Base-by-base conservation (phyloP, 2,888 invertebrate species). In the Drosophila peninsularis region DNA sequence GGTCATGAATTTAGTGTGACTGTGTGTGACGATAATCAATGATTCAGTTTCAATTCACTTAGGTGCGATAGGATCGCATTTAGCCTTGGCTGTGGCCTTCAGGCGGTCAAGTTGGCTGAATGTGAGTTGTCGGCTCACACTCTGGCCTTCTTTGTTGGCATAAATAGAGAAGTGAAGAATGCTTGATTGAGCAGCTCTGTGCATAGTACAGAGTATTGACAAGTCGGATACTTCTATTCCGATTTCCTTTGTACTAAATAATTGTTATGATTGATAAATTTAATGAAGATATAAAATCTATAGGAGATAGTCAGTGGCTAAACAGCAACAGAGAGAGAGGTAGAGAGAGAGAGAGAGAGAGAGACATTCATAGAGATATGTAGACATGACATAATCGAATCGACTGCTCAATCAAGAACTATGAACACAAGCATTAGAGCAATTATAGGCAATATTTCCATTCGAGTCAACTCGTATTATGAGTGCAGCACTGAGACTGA, bases 311-410 rank as follows among this genome's bases (percentile, higher is more conserved):
- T n/a, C n/a, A n/a, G n/a, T n/a, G n/a, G n/a, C n/a, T n/a, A n/a
- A n/a, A n/a, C n/a, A n/a, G n/a, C n/a, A n/a, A n/a, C n/a, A n/a
- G n/a, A n/a, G n/a, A n/a, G n/a, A n/a, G 1, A 41, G 11, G 0
- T 2, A 19, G 5, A 21, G 13, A 21, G 19, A 42, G 3, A 21
- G 7, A 7, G 44, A 44, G 24, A 24, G 21, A 0, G 21, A 24
- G 37, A 4, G 17, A 39, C 10, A 37, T 0, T 2, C 42, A 7
- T 2, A 14, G 2, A 24, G 24, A n/a, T n/a, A 45, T 14, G 5
- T 45, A 27, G 17, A 30, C 47, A 13, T 47, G 47, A 32, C 32
- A 32, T 47, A 47, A 47, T 32, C 30, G 30, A 47, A 27, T 47
- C 30, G 30, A 32, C 47, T 47, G 7, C 13, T 47, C 47, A 32